Conservation (phyloP, 2,888 invertebrate genomes). For the Parnassius apollo region DNA sequence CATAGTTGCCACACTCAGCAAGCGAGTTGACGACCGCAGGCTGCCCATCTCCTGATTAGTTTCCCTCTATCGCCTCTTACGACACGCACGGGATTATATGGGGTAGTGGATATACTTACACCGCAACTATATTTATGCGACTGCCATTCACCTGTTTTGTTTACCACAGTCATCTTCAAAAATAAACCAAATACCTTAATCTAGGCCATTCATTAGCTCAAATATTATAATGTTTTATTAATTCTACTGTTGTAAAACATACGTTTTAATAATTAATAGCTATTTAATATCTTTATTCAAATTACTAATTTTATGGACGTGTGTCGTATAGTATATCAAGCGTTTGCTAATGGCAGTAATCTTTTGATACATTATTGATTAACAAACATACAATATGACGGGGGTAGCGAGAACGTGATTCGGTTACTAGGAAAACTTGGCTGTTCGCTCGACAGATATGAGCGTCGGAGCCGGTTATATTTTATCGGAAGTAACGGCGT, state of each 20-base stretch:
- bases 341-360: slow-evolving; percentile 36
- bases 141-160: no score
- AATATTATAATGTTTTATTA: background rate
- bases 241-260: slow-evolving; percentile 13
- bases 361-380: slow-evolving; percentile 57
- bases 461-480: slow-evolving; percentile 74
- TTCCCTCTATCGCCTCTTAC: no score
- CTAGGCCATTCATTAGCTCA: slow-evolving; percentile 21
- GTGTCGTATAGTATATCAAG: slow-evolving; percentile 33
- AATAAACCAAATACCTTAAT: slow-evolving; percentile 16
- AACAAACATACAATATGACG: slow-evolving; percentile 60
- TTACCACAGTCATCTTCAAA: no score
- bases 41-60: no score
- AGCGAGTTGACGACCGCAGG: no score
- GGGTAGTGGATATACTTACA: no score
- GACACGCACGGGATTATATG: no score
- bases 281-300: slow-evolving; percentile 18
- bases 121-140: no score
- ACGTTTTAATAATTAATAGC: slow-evolving; percentile 22
- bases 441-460: slow-evolving; percentile 72
- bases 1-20: no score
- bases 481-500: slow-evolving; percentile 78
- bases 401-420: slow-evolving; percentile 58
- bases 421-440: slow-evolving; percentile 49
- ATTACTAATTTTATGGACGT: slow-evolving; percentile 15